Base-by-base conservation (phyloP, 1,140 invertebrate genomes). In the Pseudomyrmex concolor region DNA sequence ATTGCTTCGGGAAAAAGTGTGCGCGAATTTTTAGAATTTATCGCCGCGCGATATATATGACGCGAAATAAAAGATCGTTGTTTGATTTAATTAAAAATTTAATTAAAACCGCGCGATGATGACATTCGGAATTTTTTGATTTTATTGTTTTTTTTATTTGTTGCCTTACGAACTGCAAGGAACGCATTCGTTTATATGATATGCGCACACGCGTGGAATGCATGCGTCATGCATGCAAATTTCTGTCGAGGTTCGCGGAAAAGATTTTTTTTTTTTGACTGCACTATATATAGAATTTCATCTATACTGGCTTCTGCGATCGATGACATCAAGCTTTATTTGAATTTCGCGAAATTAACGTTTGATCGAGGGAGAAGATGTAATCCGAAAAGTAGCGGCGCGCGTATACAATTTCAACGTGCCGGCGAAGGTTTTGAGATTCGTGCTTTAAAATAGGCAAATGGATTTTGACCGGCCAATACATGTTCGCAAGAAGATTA, bases 311-410 rank as follows among this genome's bases (percentile, higher is more conserved):
- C 48, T 43, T 25, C 15, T 17, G 25, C 19, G 62, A 64, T 25
- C 12, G 60, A 51, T 60, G 76, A 50, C 64, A 62, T 59, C 19
- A 45, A 3, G 43, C 34, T 48, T 59, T 70, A 66, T 60, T 80
- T 70, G 76, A 80, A 80, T 70, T 80, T 50, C 66, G 54, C 66
- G 66, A 80, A 43, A 80, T 80, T 80, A 80, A 80, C 76, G 43
- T 22, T 4, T n/a, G 67, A 50, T 59, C 54, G 34, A 17, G 68
- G 55, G 15, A 70, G 19, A 68, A 80, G 76, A 70, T 50, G 66
- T 71, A 80, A 71, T 80, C 43, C 22, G 10, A 45, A 60, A 71
- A 50, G 66, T 62, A 70, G 19, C 66, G 66, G 22, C 43, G 54
- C n/a, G n/a, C n/a, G n/a, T 70, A 34, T 50, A 70, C 54, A 70